Evolutionary conservation across 2,797 vertebrate species (phyloP).

Genomic region (Hyperoplus lanceolatus): DNA sequence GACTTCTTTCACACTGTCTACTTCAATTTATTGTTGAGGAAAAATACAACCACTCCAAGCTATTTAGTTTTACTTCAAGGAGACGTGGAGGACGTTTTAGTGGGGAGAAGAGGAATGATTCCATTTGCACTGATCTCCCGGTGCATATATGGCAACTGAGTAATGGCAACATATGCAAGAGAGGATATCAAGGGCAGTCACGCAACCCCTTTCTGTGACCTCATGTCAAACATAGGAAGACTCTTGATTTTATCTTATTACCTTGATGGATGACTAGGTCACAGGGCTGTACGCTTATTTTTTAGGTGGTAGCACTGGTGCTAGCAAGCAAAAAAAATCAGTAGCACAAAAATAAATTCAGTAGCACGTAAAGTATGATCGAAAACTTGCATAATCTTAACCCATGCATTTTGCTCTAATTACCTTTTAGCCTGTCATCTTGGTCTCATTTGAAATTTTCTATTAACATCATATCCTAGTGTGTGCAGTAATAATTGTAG

Average conservation of each 20-base stretch:
- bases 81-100: constrained; percentile 73
- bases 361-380: no score
- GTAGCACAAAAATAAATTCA: no score
- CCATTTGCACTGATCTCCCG: constrained; percentile 63
- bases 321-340: no score
- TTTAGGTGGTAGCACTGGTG: no score
- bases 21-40: constrained; percentile 78
- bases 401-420: no score
- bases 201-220: constrained; percentile 62
- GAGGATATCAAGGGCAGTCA: constrained; percentile 72
- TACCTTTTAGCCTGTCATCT: no score
- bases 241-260: constrained; percentile 74
- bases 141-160: constrained; percentile 35
- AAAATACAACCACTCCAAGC: constrained; percentile 77
- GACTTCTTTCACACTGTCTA: constrained; percentile 76
- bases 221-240: constrained; percentile 62
- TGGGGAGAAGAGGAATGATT: constrained; percentile 66
- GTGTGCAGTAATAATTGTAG: no score
- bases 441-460: no score
- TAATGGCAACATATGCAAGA: constrained; percentile 74
- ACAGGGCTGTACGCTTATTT: no score
- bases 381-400: no score
- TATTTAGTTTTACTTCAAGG: constrained; percentile 81
- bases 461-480: no score
- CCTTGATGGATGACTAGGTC: constrained; percentile 66